Evolutionary conservation across 2,113 vertebrate genomes (phyloP), one percentile per base, ranked within the genome.

Genomic region (Equus quagga): DNA sequence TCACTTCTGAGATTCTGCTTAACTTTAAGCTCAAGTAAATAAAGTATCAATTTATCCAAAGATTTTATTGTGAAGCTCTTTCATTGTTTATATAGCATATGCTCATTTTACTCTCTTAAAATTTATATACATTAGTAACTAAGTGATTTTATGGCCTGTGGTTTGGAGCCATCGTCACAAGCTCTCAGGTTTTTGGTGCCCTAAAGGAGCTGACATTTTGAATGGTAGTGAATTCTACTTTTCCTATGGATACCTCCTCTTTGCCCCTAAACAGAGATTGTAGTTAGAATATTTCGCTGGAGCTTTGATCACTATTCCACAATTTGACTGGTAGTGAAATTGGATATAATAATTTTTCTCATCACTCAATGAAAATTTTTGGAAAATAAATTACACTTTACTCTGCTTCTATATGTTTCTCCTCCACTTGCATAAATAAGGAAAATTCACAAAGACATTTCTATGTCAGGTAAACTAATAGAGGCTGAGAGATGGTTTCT

Each of bases 11-110:
- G 11, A 73, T 80, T 54, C 15, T 89, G 49, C 33, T 86, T 70
- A 70, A 88, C 93, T 89, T 95, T 67, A 78, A 64, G 78, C 24
- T 89, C 3, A 69, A 23, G 58, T 60, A 78, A 89, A 80, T 95
- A 15, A 94, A 94, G 9, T 64, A 60, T 4, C 9, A 56, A 18
- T 0, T 60, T 64, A 70, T 86, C 5, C 2, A 67, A 96, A 28
- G 19, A 73, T 56, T 78, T 14, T 36, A 64, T 0, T 65, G 8
- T 75, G 19, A 80, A 69, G 44, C 26, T 67, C 4, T 72, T 46
- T 65, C 70, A 44, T 54, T 87, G 6, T 79, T 82, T 69, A 24
- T 15, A 64, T 75, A 51, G 19, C 31, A 41, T 73, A 41, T 28
- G 44, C 12, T 92, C 13, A 62, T 36, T 44, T n/a, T 80, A 73